phyloP scores from a whole-genome alignment of 2,888 invertebrate species.

The Volucella inanis region DNA sequence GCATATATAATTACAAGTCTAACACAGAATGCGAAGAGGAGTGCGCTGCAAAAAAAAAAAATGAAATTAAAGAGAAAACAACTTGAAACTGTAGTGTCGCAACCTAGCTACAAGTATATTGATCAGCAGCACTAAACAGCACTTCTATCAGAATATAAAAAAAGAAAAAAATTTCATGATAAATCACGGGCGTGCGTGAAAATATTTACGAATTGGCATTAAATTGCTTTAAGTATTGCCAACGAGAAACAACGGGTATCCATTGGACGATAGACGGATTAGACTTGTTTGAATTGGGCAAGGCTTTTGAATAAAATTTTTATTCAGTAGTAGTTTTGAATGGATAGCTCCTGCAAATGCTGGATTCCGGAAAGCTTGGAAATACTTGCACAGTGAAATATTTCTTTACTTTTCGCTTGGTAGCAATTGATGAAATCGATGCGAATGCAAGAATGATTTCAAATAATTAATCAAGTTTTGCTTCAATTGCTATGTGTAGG shows the following conservation, averaged over 20 bases:
- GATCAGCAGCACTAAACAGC: conserved; percentile 19
- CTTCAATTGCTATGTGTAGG: no score
- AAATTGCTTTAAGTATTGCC: conserved; percentile 13
- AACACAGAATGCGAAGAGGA: conserved; percentile 28
- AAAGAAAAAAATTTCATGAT: conserved; percentile 33
- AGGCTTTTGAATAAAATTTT: conserved; percentile 11
- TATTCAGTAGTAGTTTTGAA: neutral
- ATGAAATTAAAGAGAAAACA: neutral
- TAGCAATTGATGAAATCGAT: no score
- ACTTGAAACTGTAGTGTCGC: conserved; percentile 16
- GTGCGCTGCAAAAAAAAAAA: conserved; percentile 1
- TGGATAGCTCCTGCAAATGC: no score
- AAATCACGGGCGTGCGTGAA: conserved; percentile 49
- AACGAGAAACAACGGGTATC: neutral
- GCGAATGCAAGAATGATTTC: no score
- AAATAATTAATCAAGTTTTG: no score
- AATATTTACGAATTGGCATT: conserved; percentile 19
- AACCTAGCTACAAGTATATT: conserved; percentile 11
- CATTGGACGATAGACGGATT: conserved; percentile 4
- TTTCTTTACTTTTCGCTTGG: no score
- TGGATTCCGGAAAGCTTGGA: no score
- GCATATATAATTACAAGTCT: conserved; percentile 16
- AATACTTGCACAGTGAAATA: no score
- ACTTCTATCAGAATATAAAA: conserved; percentile 16
- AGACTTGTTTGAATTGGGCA: neutral